Evolutionary conservation across 1,140 invertebrate species (phyloP).

Genomic region (Drosophila santomea): DNA sequence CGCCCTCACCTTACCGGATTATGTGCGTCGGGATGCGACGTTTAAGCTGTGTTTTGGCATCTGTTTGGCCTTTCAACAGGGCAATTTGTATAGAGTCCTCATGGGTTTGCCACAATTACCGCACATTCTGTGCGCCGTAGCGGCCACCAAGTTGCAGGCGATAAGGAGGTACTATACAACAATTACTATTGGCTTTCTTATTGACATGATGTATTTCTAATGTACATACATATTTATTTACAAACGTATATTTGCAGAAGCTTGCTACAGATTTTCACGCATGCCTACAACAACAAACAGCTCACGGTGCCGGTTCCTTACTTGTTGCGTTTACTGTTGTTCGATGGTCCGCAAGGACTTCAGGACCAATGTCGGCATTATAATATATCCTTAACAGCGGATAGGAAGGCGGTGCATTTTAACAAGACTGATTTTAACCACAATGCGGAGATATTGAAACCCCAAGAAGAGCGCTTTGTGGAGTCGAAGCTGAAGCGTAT

Average conservation of each 20-base stretch:
- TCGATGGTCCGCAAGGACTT: conserved; percentile 58
- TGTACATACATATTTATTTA: neutral
- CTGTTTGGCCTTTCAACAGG: conserved; percentile 85
- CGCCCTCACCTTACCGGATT: conserved; percentile 68
- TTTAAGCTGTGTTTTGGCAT: conserved; percentile 80
- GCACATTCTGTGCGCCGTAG: conserved; percentile 85
- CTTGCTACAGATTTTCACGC: conserved; percentile 85
- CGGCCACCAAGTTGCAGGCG: conserved; percentile 84
- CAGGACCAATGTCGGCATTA: conserved; percentile 72
- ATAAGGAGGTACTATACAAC: conserved; percentile 85
- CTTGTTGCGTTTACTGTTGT: conserved; percentile 76
- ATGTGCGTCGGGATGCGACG: conserved; percentile 45
- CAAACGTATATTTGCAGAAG: conserved; percentile 65
- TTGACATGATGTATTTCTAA: too few relatives aligned
- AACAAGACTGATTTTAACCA: conserved; percentile 70
- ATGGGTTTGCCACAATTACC: conserved; percentile 84
- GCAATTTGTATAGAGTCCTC: conserved; percentile 85
- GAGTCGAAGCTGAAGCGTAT: conserved; percentile 67
- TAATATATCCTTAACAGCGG: conserved; percentile 48
- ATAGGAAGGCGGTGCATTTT: conserved; percentile 64
- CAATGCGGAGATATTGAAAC: conserved; percentile 27
- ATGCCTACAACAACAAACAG: conserved; percentile 86
- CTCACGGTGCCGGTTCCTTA: conserved; percentile 84
- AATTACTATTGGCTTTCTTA: too few relatives aligned
- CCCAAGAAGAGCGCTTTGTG: conserved; percentile 59